Base-by-base conservation (phyloP, 2,797 vertebrate genomes). In the Bradypodion pumilum region DNA sequence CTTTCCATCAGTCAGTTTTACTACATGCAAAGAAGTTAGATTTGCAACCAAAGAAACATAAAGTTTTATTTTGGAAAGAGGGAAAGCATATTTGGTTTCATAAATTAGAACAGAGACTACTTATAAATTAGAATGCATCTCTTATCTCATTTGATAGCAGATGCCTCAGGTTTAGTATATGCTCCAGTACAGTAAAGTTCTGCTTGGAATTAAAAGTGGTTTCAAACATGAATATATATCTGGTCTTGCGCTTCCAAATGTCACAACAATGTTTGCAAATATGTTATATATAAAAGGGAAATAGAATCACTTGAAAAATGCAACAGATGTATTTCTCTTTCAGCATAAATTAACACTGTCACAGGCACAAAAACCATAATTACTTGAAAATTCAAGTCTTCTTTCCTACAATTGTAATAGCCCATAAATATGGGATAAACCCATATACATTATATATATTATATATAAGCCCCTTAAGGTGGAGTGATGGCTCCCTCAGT, bases 1-100 rank as follows among this genome's bases (percentile, higher is more conserved):
- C 76, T 87, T 82, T 80, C 77, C 42, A 84, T 75, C 83, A 81
- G 56, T 7, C 4, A 2, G 0, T 79, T 91, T 89, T 83, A 56
- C 78, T 89, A 8, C 74, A 80, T 82, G 70, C 16, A 84, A 44
- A 82, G 66, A 70, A 6, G 1, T 83, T 60, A 21, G 63, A 16
- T 16, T 82, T 32, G 70, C 7, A 9, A 72, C 77, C 49, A 87
- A 84, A 32, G 78, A 79, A 81, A 5, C 23, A 60, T 79, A 37
- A 29, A 3, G 59, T 88, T 89, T 79, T 63, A 62, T 75, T 63
- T 4, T 35, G 70, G 25, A 0, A 1, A 32, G 60, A 27, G 35
- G 1, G 84, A 56, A 59, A 0, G 4, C 49, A 66, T 81, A 86
- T 88, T 83, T 78, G 8, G 40, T 44, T 2, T 44, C 56, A 59